These are phyloP conservation scores for Caenorhabditis inopinata DNA, from an alignment of 1,140 invertebrate species.

Conservation along the genomic window DNA sequence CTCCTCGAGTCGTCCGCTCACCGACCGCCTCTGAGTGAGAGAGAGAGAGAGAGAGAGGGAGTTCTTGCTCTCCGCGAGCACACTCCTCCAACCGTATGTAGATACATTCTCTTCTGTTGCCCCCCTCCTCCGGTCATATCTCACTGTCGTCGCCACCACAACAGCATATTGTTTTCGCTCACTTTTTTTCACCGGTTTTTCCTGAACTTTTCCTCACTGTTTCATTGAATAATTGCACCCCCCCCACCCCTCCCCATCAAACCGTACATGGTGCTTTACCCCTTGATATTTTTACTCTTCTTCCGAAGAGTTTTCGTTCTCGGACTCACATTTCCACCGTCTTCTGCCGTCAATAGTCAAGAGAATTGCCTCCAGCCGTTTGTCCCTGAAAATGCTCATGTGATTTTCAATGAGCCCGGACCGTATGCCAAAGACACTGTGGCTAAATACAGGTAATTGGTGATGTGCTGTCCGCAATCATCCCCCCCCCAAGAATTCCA, in stretches of 20 bases:
- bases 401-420: constrained; percentile 48
- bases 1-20: too few relatives aligned
- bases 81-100: background rate
- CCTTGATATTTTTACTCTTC: constrained; percentile 2
- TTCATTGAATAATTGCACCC: too few relatives aligned
- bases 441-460: constrained; percentile 44
- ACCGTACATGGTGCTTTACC: constrained; percentile 13
- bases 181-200: background rate
- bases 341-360: background rate
- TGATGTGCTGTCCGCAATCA: too few relatives aligned
- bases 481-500: background rate
- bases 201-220: too few relatives aligned
- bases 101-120: background rate
- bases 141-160: background rate
- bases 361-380: constrained; percentile 41
- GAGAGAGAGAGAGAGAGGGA: too few relatives aligned
- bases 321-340: constrained; percentile 41
- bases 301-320: background rate
- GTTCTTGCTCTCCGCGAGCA: background rate
- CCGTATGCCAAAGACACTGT: constrained; percentile 45
- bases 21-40: too few relatives aligned
- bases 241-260: too few relatives aligned
- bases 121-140: background rate
- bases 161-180: background rate
- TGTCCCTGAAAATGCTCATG: constrained; percentile 50